Evolutionary conservation across 2,888 invertebrate genomes (phyloP).

Genomic region (Lepidonotus clava): DNA sequence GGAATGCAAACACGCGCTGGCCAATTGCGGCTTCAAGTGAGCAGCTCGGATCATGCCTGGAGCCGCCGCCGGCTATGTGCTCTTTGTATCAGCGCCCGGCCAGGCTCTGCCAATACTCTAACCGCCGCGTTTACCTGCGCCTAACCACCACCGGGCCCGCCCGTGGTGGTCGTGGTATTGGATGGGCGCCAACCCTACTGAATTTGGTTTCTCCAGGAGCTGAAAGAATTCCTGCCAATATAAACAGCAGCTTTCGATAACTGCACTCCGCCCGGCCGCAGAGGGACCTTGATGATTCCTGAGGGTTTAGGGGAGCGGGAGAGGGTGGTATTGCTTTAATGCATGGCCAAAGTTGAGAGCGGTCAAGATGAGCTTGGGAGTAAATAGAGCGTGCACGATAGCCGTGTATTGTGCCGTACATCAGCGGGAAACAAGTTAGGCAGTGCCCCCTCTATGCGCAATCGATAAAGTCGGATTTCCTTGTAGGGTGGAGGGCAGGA

Average conservation of each 20-base stretch:
- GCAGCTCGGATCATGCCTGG: slow-evolving; percentile 22
- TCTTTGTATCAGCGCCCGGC: background rate
- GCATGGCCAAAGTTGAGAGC: background rate
- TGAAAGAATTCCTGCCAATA: slow-evolving; percentile 7
- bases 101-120: background rate
- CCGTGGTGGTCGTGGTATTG: slow-evolving; percentile 24
- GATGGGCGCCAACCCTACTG: slow-evolving; percentile 3
- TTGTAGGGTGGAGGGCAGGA: background rate
- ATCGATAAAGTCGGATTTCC: slow-evolving; percentile 39
- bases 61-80: background rate
- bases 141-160: background rate
- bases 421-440: slow-evolving; percentile 4
- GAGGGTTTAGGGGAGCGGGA: too few relatives aligned
- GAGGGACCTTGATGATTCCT: background rate
- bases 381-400: background rate
- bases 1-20: slow-evolving; percentile 30
- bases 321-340: background rate
- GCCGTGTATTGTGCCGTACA: background rate
- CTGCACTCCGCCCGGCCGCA: background rate
- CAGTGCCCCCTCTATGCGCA: slow-evolving; percentile 13
- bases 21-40: slow-evolving; percentile 13
- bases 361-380: background rate
- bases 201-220: background rate
- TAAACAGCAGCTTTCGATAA: slow-evolving; percentile 3
- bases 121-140: slow-evolving; percentile 10